Percentiles rank a stretch among this genome's conserved stretches.
Evolutionary conservation across 2,797 vertebrate genomes (phyloP).

Genomic region (Erithacus rubecula): DNA sequence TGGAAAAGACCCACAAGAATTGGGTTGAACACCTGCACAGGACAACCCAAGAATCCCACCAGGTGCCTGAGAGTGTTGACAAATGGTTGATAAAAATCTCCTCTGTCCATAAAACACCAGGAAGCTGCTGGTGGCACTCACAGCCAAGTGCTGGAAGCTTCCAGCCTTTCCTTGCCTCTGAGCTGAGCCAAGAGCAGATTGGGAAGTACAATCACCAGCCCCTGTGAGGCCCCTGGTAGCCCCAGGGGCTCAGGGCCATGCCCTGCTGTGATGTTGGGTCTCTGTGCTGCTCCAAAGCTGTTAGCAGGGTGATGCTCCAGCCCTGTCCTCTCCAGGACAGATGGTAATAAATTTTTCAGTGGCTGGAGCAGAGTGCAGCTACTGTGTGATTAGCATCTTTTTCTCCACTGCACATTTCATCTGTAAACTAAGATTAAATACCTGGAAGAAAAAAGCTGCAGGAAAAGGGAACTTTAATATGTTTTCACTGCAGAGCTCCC

Average conservation of each 20-base stretch:
- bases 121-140: background rate
- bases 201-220: background rate
- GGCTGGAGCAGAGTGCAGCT: slow-evolving; percentile 28
- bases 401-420: slow-evolving; percentile 50
- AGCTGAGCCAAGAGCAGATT: background rate
- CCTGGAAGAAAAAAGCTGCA: slow-evolving; percentile 1
- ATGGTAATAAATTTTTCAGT: slow-evolving; percentile 48
- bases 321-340: slow-evolving; percentile 19
- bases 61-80: background rate
- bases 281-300: background rate
- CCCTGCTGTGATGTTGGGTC: background rate
- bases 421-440: slow-evolving; percentile 63
- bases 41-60: background rate
- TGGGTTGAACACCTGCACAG: background rate
- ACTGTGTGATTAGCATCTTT: slow-evolving; percentile 62
- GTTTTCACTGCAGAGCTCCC: slow-evolving; percentile 20
- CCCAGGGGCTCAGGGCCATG: rapidly evolving
- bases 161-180: background rate
- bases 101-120: background rate
- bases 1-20: background rate
- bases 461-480: slow-evolving; percentile 16
- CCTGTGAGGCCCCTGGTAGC: rapidly evolving
- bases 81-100: background rate
- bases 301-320: background rate
- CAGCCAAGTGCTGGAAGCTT: background rate